Evolutionary conservation across 2,888 invertebrate species (phyloP), one percentile per base, ranked within the genome.

Genomic region (Schizotus pectinicornis): DNA sequence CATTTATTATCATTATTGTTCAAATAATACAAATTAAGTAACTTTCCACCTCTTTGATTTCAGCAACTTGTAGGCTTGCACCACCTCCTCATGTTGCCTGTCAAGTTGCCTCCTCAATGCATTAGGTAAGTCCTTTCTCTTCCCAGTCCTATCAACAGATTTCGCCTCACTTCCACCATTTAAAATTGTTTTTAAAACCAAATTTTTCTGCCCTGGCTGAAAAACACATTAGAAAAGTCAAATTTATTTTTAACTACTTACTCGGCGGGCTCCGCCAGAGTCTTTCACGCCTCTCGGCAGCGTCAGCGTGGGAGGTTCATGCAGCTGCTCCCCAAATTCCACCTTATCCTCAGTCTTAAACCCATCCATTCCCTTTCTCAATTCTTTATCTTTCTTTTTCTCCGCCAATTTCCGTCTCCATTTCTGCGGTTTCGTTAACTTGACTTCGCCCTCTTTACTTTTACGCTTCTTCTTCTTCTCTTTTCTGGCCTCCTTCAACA

Each of bases 291-390:
- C 83, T 53, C 80, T 81, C 1, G 88, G 86, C 46, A 79, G 74
- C 2, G 80, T 74, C 35, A 92, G 79, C 48, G 82, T 77, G 32
- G 93, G 92, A 52, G 93, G 92, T 47, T 85, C 89, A 77, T 89
- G 87, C 1, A 83, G 87, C 46, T 87, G 83, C 73, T 92, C 92
- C 0, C 92, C 92, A 80, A 93, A 93, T 71, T 83, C 75, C 13
- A 93, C 82, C 42, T 82, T 80, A 77, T 93, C 93, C 68, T 81
- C 70, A 22, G 75, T 73, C 8, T 68, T 79, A 34, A 81, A 79
- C 57, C 65, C 65, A 56, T 73, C 63, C 22, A 59, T 12, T 53
- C 66, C 58, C 36, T 69, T 69, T 37, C 66, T 65, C 50, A 64
- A 41, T 46, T 64, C 66, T 63, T 67, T 79, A 76, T 70, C 81